These are phyloP conservation scores for Dendrolimus punctatus DNA, from an alignment of 1,140 invertebrate species.

Conservation along the genomic window DNA sequence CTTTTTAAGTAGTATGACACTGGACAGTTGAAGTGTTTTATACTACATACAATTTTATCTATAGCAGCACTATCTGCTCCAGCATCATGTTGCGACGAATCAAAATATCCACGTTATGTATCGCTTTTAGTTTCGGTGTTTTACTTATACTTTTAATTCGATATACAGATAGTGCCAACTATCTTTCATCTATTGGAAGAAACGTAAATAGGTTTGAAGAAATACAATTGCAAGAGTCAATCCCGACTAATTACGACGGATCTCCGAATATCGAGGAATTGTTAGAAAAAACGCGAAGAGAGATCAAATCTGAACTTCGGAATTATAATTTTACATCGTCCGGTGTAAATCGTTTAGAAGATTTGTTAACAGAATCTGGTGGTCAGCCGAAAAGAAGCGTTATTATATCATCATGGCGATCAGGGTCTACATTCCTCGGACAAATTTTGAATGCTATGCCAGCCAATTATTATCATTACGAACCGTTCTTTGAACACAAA, in stretches of 20 bases:
- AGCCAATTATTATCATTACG: constrained; percentile 87
- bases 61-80: neutral
- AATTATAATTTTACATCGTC: constrained; percentile 41
- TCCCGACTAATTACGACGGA: constrained; percentile 48
- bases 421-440: constrained; percentile 86
- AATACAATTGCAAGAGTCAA: constrained; percentile 30
- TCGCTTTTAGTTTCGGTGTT: constrained; percentile 72
- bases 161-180: constrained; percentile 68
- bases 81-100: constrained; percentile 70
- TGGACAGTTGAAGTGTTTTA: neutral
- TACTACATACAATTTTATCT: too few relatives aligned
- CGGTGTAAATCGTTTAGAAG: constrained; percentile 55
- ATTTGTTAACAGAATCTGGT: constrained; percentile 75
- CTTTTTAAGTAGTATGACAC: neutral
- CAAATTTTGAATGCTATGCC: constrained; percentile 84
- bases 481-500: constrained; percentile 84
- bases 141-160: constrained; percentile 67
- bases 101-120: constrained; percentile 74
- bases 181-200: constrained; percentile 66
- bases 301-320: constrained; percentile 47
- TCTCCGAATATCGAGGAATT: constrained; percentile 48
- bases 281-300: constrained; percentile 45
- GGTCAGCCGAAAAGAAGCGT: constrained; percentile 79
- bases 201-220: constrained; percentile 53
- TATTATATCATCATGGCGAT: constrained; percentile 84